phyloP scores from a whole-genome alignment of 2,888 invertebrate genomes.

The Argynnis bischoffii region DNA sequence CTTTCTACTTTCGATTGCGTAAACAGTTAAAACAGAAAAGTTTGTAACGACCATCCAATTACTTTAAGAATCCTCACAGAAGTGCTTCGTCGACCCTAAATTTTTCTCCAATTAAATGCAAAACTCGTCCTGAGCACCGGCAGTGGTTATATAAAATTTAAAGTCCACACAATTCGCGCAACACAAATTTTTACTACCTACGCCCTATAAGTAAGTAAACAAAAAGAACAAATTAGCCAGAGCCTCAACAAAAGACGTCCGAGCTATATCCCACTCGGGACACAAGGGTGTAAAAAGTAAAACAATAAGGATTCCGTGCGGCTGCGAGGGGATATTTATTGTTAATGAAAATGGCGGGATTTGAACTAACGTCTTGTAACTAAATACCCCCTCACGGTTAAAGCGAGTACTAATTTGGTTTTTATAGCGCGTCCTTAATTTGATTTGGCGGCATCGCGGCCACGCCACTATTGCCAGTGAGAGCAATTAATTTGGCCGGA shows the following conservation, averaged over 20 bases:
- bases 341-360: constrained; percentile 83
- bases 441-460: constrained; percentile 82
- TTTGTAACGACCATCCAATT: constrained; percentile 79
- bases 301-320: constrained; percentile 81
- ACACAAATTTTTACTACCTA: constrained; percentile 81
- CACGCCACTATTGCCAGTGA: constrained; percentile 78
- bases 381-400: constrained; percentile 82
- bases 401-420: constrained; percentile 83
- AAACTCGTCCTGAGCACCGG: constrained; percentile 70
- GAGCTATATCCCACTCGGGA: constrained; percentile 67
- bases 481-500: constrained; percentile 82
- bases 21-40: constrained; percentile 73
- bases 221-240: constrained; percentile 79
- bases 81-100: constrained; percentile 77
- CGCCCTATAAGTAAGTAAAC: constrained; percentile 77
- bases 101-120: constrained; percentile 81
- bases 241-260: constrained; percentile 68
- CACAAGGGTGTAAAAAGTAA: constrained; percentile 83
- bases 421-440: constrained; percentile 83
- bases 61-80: constrained; percentile 79
- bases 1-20: constrained; percentile 55
- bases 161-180: constrained; percentile 81
- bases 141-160: constrained; percentile 80
- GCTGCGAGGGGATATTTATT: constrained; percentile 81
- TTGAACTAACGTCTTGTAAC: constrained; percentile 83